These are phyloP conservation scores for Solea senegalensis DNA, from an alignment of 2,113 vertebrate genomes.

Conservation along the genomic window DNA sequence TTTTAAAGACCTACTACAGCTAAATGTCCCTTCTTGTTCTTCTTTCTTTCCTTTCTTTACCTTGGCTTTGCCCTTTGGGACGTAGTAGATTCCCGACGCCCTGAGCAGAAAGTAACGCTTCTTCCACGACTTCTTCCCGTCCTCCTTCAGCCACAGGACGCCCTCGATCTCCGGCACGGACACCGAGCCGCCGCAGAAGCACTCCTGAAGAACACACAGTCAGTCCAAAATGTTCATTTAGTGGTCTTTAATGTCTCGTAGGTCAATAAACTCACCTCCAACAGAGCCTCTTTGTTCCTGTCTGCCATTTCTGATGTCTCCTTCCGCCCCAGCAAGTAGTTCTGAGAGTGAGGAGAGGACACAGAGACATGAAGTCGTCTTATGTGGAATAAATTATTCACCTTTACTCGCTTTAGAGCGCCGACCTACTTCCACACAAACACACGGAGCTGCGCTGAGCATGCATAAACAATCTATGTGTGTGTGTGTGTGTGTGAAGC, in stretches of 20 bases:
- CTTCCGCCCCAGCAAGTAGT: slow-evolving; percentile 96
- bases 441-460: slow-evolving; percentile 27
- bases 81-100: slow-evolving; percentile 97
- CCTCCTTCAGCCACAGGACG: slow-evolving; percentile 95
- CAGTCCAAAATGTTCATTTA: neutral
- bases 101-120: slow-evolving; percentile 97
- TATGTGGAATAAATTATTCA: slow-evolving; percentile 74
- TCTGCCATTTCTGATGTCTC: slow-evolving; percentile 98
- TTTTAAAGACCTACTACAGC: too few species aligned
- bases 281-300: slow-evolving; percentile 95
- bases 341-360: slow-evolving; percentile 76
- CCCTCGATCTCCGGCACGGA: slow-evolving; percentile 98
- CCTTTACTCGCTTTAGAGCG: slow-evolving; percentile 55
- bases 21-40: neutral
- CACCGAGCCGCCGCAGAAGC: slow-evolving; percentile 96
- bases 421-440: slow-evolving; percentile 75
- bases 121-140: slow-evolving; percentile 99
- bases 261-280: slow-evolving; percentile 84
- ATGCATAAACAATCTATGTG: slow-evolving; percentile 48
- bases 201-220: slow-evolving; percentile 83
- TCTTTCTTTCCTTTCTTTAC: slow-evolving; percentile 38
- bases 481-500: slow-evolving; percentile 32
- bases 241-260: neutral
- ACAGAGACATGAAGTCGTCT: slow-evolving; percentile 41
- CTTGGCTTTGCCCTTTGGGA: slow-evolving; percentile 98